phyloP scores from a whole-genome alignment of 64 coral and sea anemone species.

The Acropora tenuis region DNA sequence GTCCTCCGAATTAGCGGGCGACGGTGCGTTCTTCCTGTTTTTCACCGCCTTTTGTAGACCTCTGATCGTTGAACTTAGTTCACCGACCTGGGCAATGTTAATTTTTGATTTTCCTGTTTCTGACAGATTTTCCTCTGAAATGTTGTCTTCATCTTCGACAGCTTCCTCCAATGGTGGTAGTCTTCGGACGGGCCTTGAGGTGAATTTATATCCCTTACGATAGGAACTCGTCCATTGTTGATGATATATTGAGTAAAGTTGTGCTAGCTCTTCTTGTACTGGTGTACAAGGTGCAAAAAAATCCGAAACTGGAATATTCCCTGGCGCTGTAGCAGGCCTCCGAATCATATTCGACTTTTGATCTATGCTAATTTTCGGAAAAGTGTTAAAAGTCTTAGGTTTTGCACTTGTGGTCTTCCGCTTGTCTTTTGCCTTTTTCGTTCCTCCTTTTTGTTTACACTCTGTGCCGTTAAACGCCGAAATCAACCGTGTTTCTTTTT shows the following conservation, averaged over 20 bases:
- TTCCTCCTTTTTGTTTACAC: not conserved
- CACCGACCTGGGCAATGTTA: conserved; percentile 52
- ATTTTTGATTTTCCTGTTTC: conserved; percentile 42
- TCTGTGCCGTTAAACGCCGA: not conserved
- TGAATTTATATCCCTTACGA: conserved; percentile 63
- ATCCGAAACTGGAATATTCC: not conserved
- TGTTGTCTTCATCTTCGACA: not conserved
- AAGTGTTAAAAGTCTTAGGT: not conserved
- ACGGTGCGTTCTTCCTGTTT: conserved; percentile 29
- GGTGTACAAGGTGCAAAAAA: conserved; percentile 48
- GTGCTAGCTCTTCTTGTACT: conserved; percentile 50
- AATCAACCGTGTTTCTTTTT: conserved; percentile 5
- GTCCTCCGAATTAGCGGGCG: conserved; percentile 18
- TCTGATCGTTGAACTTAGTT: conserved; percentile 41
- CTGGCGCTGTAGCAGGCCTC: conserved; percentile 18
- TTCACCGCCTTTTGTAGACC: conserved; percentile 46
- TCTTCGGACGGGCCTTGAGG: conserved; percentile 6
- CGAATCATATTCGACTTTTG: not conserved
- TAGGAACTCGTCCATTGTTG: conserved; percentile 80
- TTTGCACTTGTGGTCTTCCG: conserved; percentile 17
- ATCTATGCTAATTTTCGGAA: not conserved
- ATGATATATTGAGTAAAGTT: conserved; percentile 71
- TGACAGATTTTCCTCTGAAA: not conserved
- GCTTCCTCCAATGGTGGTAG: not conserved
- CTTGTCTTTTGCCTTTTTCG: not conserved